Base-by-base conservation (phyloP, 2,888 invertebrate species). In the Stenolophus ochropezus region DNA sequence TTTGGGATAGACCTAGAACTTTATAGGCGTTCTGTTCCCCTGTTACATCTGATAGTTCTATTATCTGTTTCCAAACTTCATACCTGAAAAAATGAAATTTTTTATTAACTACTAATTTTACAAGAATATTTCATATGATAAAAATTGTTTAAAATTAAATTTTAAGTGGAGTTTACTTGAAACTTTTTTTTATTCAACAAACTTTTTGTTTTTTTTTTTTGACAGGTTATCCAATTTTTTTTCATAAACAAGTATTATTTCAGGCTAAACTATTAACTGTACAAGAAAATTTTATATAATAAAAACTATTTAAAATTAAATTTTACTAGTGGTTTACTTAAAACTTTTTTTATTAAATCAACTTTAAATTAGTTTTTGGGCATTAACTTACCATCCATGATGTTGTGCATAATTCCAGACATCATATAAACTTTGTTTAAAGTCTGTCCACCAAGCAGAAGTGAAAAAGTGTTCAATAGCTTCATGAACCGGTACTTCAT, bases 1-100 rank as follows among this genome's bases (percentile, higher is more conserved):
- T 94, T n/a, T 93, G 93, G 21, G 94, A 91, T 0, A 98, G 89
- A 0, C 93, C 95, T 1, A 98, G 89, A 84, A 96, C 95, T 91
- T 93, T 95, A 86, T 94, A 95, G 0, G 98, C 96, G 88, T 97
- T 96, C 83, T 95, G 93, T 88, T 98, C 97, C 0, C 98, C 98
- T 85, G 95, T 94, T 0, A 97, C 96, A 90, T 98, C 98, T 3
- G 97, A 93, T 8, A 96, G 91, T 83, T 96, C 95, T 4, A 96
- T 92, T 20, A 98, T 91, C 87, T 97, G 95, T 85, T 94, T 94
- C 96, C 96, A 97, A 0, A 96, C 94, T 86, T 95, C 96, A 86
- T 89, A 89, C 89, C 89, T 89, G 80, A 2, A 85, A 83, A 75
- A 74, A 87, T 88, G 75, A 88, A 61, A 51, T 1, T 11, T 51